Conservation (phyloP, 2,888 invertebrate species). For the Mylabris sibirica region DNA sequence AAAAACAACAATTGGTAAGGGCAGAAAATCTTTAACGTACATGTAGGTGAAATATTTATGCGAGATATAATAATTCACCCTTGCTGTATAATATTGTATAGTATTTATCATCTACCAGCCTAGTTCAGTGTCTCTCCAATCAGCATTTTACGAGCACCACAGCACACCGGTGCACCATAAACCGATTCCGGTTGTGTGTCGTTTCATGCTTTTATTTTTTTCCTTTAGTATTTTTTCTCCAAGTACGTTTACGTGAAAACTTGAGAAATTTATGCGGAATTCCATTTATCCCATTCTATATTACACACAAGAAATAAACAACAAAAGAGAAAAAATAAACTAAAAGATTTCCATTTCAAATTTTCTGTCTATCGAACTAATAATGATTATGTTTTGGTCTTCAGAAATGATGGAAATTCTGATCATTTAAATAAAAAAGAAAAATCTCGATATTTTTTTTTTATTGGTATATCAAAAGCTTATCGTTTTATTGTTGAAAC, state of each 20-base stretch:
- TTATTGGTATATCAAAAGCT: not conserved
- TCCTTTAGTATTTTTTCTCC: conserved; percentile 30
- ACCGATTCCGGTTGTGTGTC: conserved; percentile 49
- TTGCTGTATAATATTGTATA: not conserved
- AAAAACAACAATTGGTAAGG: not conserved
- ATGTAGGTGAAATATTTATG: not conserved
- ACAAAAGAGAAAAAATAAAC: not conserved
- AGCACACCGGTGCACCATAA: conserved; percentile 56
- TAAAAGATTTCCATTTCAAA: not conserved
- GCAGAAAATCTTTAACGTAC: not conserved
- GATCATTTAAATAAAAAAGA: not conserved
- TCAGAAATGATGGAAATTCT: conserved; percentile 1
- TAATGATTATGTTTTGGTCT: conserved; percentile 1
- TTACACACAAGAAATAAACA: conserved; percentile 25
- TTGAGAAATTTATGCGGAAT: conserved; percentile 37
- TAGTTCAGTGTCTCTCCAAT: conserved; percentile 55
- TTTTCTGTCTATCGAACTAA: not conserved
- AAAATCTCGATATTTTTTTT: not conserved
- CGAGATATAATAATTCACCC: not conserved
- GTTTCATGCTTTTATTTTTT: not conserved
- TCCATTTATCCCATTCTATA: conserved; percentile 26
- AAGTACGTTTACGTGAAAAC: conserved; percentile 23
- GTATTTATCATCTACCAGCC: conserved; percentile 52
- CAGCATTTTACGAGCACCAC: conserved; percentile 58
- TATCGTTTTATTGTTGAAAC: not conserved